Evolutionary conservation across 2,797 vertebrate species (phyloP).

Genomic region (Sparidentex hasta): DNA sequence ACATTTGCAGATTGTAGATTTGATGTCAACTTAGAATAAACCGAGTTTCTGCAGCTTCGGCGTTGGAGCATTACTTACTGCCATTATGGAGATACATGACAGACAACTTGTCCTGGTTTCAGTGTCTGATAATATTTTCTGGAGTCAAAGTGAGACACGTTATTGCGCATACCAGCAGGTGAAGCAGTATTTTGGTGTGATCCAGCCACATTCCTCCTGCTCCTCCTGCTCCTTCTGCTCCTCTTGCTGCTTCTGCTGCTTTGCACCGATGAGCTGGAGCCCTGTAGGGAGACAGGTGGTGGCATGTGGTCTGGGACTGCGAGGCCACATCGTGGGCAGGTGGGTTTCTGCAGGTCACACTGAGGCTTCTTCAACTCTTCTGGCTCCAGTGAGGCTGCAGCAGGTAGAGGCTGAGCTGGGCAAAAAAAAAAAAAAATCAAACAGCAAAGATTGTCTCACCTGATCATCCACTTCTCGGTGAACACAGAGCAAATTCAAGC

Average conservation of each 20-base stretch:
- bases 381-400: conserved; percentile 25
- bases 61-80: no score
- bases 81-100: neutral
- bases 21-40: no score
- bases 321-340: conserved; percentile 60
- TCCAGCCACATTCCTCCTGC: conserved; percentile 14
- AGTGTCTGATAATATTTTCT: neutral
- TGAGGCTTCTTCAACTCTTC: neutral
- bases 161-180: conserved; percentile 49
- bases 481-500: neutral
- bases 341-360: conserved; percentile 26
- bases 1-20: no score
- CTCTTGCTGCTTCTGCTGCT: conserved; percentile 32
- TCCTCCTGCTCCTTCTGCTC: conserved; percentile 27
- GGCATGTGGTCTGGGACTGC: conserved; percentile 11
- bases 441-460: neutral
- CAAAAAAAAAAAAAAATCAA: neutral
- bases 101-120: neutral
- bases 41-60: no score
- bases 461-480: no score
- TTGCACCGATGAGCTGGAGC: conserved; percentile 31
- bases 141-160: neutral
- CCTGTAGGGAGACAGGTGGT: neutral
- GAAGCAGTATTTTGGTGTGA: conserved; percentile 35
- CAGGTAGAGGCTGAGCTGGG: conserved; percentile 66